Evolutionary conservation across 2,113 vertebrate species (phyloP).

Genomic region (Phylloscopus whistleri): DNA sequence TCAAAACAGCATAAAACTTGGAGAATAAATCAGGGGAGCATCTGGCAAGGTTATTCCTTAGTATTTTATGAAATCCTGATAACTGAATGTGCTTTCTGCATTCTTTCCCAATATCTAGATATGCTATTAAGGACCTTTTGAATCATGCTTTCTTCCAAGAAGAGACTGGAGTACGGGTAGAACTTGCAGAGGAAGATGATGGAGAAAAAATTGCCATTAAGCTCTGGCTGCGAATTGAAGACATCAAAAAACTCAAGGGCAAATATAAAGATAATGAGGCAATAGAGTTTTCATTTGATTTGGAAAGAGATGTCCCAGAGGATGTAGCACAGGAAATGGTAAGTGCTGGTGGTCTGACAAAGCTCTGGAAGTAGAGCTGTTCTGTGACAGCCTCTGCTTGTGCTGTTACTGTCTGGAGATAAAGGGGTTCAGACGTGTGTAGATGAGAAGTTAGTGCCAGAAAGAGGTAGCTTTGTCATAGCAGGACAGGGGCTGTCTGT

Average conservation of each 20-base stretch:
- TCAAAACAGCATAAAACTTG: not conserved
- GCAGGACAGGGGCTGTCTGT: not conserved
- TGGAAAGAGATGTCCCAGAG: constrained; percentile 94
- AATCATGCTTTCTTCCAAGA: constrained; percentile 99
- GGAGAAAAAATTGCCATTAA: constrained; percentile 98
- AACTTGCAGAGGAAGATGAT: constrained; percentile 97
- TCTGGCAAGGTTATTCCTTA: not conserved
- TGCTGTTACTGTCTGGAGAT: not conserved
- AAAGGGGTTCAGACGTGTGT: not conserved
- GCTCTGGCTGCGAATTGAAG: constrained; percentile 96
- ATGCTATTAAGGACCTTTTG: constrained; percentile 96
- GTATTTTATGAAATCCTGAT: not conserved
- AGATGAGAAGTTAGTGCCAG: not conserved
- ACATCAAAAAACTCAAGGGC: constrained; percentile 97
- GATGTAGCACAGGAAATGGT: constrained; percentile 99
- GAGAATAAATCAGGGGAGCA: not conserved
- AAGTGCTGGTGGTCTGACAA: constrained; percentile 21
- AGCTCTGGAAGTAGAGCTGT: not conserved
- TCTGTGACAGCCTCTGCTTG: not conserved
- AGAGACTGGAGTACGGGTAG: constrained; percentile 96
- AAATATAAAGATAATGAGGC: constrained; percentile 99
- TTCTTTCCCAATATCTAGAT: constrained; percentile 72
- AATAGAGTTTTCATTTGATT: constrained; percentile 97
- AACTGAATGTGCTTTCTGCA: not conserved
- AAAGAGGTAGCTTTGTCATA: not conserved